Percentiles rank a stretch among this genome's conserved stretches.
phyloP scores from a whole-genome alignment of 2,113 vertebrate genomes.

The Tenrec ecaudatus region DNA sequence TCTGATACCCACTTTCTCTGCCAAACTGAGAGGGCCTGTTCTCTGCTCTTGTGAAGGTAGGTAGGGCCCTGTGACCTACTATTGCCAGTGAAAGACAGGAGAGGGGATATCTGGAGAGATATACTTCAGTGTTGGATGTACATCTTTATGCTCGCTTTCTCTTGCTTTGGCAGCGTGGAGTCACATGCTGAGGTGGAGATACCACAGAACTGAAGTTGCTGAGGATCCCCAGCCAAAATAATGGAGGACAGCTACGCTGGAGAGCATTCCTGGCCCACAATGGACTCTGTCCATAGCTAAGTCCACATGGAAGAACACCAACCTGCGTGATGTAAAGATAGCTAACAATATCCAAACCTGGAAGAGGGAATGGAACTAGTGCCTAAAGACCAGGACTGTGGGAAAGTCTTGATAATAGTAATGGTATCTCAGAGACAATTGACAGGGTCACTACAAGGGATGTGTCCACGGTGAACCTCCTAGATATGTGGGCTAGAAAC shows the following conservation, averaged over 20 bases:
- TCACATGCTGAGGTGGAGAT: background rate
- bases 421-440: no score
- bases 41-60: background rate
- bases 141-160: background rate
- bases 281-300: no score
- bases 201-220: background rate
- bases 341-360: no score
- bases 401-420: no score
- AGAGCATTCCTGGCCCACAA: background rate
- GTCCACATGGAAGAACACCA: no score
- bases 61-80: background rate
- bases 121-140: background rate
- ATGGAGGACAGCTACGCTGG: conserved; percentile 61
- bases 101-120: background rate
- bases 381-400: no score
- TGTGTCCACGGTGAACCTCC: no score
- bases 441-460: no score
- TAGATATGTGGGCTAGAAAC: no score
- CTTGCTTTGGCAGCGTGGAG: background rate
- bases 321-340: no score
- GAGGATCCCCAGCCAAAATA: conserved; percentile 17
- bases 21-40: background rate
- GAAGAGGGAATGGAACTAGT: no score
- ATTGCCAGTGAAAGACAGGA: conserved; percentile 20
- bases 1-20: background rate